Percentiles rank a stretch among this genome's conserved stretches.
phyloP scores from a whole-genome alignment of 2,888 invertebrate species.

The Hecatera dysodea region DNA sequence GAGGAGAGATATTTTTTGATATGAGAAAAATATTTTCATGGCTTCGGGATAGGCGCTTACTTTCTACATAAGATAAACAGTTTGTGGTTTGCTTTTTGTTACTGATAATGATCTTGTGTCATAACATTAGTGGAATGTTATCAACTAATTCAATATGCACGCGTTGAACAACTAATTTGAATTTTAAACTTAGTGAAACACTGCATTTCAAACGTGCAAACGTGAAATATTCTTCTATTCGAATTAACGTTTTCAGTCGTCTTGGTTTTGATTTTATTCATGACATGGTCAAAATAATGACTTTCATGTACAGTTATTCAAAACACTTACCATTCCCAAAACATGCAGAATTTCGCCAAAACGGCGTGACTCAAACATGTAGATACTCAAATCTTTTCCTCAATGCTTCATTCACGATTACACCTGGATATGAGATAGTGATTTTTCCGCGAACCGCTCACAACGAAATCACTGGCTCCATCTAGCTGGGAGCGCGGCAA shows the following conservation, averaged over 20 bases:
- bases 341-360: background rate
- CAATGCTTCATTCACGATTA: conserved; percentile 25
- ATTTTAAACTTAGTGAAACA: background rate
- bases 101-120: conserved; percentile 40
- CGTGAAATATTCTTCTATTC: background rate
- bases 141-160: conserved; percentile 40
- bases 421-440: conserved; percentile 28
- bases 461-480: conserved; percentile 58
- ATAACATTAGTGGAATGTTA: conserved; percentile 50
- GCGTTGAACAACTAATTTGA: conserved; percentile 10
- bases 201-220: background rate
- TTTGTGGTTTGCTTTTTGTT: conserved; percentile 42
- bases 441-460: conserved; percentile 43
- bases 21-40: conserved; percentile 39
- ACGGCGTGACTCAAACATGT: conserved; percentile 4
- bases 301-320: background rate
- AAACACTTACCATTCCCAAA: background rate
- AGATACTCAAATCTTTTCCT: conserved; percentile 39
- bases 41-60: conserved; percentile 33
- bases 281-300: background rate
- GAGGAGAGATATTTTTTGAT: conserved; percentile 50
- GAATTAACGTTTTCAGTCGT: background rate
- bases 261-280: background rate
- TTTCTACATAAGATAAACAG: conserved; percentile 55
- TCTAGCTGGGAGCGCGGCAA: conserved; percentile 49